phyloP scores from a whole-genome alignment of 2,113 vertebrate species.

The Macroglossus sobrinus region DNA sequence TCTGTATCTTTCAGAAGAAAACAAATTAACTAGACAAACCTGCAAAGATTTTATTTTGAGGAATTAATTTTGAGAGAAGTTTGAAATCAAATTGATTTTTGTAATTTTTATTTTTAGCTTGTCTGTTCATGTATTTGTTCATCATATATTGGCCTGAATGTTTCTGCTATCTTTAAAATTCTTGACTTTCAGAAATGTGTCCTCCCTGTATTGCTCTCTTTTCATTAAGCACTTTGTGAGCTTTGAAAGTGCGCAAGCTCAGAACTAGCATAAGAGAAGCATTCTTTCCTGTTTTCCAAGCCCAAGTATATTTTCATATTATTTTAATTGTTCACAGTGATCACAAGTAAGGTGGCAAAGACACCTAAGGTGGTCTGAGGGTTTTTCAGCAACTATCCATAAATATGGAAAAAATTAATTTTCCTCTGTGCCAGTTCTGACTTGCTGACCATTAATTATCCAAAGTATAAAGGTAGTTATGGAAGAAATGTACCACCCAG shows the following conservation, averaged over 20 bases:
- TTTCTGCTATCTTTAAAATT: neutral
- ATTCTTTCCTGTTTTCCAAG: neutral
- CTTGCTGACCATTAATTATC: neutral
- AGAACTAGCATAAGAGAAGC: neutral
- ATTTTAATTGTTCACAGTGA: neutral
- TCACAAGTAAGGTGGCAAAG: neutral
- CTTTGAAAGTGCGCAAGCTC: neutral
- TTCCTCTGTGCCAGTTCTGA: neutral
- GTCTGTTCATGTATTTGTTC: neutral
- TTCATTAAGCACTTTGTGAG: neutral
- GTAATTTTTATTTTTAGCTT: neutral
- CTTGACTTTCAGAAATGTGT: neutral
- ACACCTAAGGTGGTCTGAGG: neutral
- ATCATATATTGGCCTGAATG: neutral
- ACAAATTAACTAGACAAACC: neutral
- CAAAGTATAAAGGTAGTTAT: neutral
- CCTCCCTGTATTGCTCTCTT: neutral
- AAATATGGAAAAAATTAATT: neutral
- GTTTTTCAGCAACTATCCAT: neutral
- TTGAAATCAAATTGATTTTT: slow-evolving; percentile 10
- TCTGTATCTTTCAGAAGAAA: neutral
- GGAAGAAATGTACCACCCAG: neutral
- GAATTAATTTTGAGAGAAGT: neutral
- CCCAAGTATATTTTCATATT: neutral
- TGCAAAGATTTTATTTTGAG: neutral